Conservation (phyloP, 2,888 invertebrate species). For the Eugnorisma glareosa region DNA sequence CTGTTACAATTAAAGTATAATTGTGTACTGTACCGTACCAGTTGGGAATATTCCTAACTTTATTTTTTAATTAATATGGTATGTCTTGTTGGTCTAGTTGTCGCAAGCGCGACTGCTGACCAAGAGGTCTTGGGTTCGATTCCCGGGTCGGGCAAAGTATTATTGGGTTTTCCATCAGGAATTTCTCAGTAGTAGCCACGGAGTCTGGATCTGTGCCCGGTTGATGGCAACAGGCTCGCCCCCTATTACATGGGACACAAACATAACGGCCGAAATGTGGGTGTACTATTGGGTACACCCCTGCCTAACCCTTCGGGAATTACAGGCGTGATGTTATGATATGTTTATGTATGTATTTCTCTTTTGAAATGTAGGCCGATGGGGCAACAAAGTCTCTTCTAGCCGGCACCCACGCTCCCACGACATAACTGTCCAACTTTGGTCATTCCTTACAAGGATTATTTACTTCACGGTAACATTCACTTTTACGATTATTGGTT, state of each 20-base stretch:
- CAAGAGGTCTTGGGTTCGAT: too few species aligned
- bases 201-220: too few species aligned
- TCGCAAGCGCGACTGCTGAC: too few species aligned
- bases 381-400: constrained; percentile 22
- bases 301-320: not conserved
- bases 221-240: too few species aligned
- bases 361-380: constrained; percentile 7
- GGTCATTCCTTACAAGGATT: constrained; percentile 22
- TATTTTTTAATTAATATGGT: not conserved
- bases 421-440: constrained; percentile 30
- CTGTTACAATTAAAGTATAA: too few species aligned
- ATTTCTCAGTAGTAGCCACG: too few species aligned
- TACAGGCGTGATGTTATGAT: not conserved
- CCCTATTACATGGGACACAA: too few species aligned
- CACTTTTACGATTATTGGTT: constrained; percentile 23
- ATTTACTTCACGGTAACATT: constrained; percentile 31
- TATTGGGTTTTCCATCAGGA: too few species aligned
- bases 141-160: too few species aligned
- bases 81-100: not conserved
- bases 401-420: constrained; percentile 1
- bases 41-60: not conserved
- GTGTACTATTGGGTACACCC: too few species aligned
- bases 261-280: too few species aligned
- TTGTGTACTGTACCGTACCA: not conserved
- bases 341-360: not conserved